These are phyloP conservation scores for Caenorhabditis parvicauda DNA, from an alignment of 2,888 invertebrate species.

Conservation along the genomic window DNA sequence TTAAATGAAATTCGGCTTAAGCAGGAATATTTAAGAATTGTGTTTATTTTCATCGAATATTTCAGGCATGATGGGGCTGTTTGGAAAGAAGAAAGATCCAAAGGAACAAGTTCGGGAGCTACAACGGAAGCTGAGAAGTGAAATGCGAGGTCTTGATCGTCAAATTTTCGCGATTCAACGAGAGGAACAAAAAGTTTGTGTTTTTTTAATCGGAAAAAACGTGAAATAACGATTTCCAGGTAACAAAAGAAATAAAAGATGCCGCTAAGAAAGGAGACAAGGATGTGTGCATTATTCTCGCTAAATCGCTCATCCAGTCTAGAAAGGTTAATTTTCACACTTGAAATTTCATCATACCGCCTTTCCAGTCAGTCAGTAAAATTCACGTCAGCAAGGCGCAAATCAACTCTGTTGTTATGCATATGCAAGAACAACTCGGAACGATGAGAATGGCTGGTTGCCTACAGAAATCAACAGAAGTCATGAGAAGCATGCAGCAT, in stretches of 20 bases:
- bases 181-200: conserved; percentile 83
- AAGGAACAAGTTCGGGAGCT: conserved; percentile 80
- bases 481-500: conserved; percentile 96
- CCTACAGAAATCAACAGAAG: conserved; percentile 90
- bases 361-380: conserved; percentile 74
- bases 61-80: conserved; percentile 60
- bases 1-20: too few relatives aligned
- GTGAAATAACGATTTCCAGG: conserved; percentile 23
- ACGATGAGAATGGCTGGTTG: conserved; percentile 71
- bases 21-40: too few relatives aligned
- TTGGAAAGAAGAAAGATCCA: conserved; percentile 61
- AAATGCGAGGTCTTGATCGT: conserved; percentile 79
- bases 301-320: conserved; percentile 59
- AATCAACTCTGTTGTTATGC: conserved; percentile 88
- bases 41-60: too few relatives aligned
- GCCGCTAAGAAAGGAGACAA: conserved; percentile 91
- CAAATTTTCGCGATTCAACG: conserved; percentile 87
- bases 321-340: conserved; percentile 64
- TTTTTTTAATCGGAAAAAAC: background rate
- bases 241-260: conserved; percentile 86
- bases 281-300: conserved; percentile 76
- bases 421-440: conserved; percentile 98
- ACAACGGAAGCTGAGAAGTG: conserved; percentile 80
- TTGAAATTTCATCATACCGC: background rate
- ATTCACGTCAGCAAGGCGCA: conserved; percentile 95